Percentiles rank a stretch among this genome's conserved stretches.
phyloP scores from a whole-genome alignment of 2,888 invertebrate species.

The Zaprionus bogoriensis region DNA sequence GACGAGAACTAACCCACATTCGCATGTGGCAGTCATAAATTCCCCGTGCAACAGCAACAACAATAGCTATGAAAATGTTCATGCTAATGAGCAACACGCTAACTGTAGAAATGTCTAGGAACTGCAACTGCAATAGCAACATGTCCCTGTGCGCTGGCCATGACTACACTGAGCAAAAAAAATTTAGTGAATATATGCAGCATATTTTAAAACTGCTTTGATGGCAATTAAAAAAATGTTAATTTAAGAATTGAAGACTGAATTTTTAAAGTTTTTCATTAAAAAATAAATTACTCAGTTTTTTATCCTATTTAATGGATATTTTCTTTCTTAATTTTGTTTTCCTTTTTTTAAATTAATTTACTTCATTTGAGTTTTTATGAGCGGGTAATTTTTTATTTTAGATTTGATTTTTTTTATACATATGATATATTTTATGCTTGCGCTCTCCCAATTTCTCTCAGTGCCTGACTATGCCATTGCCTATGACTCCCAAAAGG shows the following conservation, averaged over 20 bases:
- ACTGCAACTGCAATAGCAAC: slow-evolving; percentile 17
- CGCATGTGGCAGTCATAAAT: slow-evolving; percentile 69
- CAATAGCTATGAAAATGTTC: slow-evolving; percentile 59
- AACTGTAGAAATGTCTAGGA: slow-evolving; percentile 65
- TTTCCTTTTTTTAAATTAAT: too few species aligned
- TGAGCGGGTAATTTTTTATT: too few species aligned
- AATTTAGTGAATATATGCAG: too few species aligned
- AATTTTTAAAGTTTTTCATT: too few species aligned
- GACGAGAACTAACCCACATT: slow-evolving; percentile 68
- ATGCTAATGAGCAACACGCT: slow-evolving; percentile 76
- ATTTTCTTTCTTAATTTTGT: too few species aligned
- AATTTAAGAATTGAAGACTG: too few species aligned
- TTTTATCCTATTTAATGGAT: too few species aligned
- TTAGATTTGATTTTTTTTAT: background rate
- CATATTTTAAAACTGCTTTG: too few species aligned
- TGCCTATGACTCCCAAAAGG: slow-evolving; percentile 20
- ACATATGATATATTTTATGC: background rate
- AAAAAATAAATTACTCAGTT: too few species aligned
- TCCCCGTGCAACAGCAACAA: slow-evolving; percentile 40
- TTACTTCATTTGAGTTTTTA: too few species aligned
- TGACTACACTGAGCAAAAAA: background rate
- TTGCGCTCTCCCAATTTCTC: background rate
- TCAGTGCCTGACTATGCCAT: slow-evolving; percentile 2
- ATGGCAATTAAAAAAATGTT: too few species aligned
- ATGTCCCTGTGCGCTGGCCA: slow-evolving; percentile 21